Conservation (phyloP, 1,140 invertebrate genomes). For the Pectinophora gossypiella region DNA sequence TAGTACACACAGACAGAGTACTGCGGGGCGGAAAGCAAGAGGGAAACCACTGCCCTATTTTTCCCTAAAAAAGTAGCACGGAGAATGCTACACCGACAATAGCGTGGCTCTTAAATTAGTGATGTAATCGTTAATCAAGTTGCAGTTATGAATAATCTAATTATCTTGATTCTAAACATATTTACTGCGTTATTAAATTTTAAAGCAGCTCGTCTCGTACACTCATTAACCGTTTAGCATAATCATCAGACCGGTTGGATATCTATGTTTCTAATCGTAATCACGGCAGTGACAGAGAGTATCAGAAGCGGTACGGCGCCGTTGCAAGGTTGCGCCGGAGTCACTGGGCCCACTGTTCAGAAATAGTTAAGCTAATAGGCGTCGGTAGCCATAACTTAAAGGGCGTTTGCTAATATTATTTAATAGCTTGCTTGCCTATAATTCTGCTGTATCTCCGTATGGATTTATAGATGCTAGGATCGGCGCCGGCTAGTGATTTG, state of each 20-base stretch:
- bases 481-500: conserved; percentile 58
- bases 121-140: no score
- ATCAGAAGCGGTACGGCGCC: neutral
- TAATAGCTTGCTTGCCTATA: conserved; percentile 27
- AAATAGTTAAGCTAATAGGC: conserved; percentile 8
- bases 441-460: conserved; percentile 25
- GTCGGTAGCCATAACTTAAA: conserved; percentile 26
- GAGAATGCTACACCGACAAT: no score
- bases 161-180: neutral
- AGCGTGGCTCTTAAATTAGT: no score
- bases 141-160: no score
- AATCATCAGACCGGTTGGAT: neutral
- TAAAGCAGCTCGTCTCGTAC: neutral
- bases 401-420: conserved; percentile 40
- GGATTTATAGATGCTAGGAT: conserved; percentile 44
- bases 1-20: no score
- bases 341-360: neutral
- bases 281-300: neutral
- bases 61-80: no score
- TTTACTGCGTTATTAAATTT: conserved; percentile 6
- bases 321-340: neutral
- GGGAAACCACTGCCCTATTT: no score
- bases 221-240: conserved; percentile 15
- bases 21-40: no score
- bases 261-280: neutral